Evolutionary conservation across 2,797 vertebrate species (phyloP), one percentile per base, ranked within the genome.

Genomic region (Hyperoplus immaculatus): DNA sequence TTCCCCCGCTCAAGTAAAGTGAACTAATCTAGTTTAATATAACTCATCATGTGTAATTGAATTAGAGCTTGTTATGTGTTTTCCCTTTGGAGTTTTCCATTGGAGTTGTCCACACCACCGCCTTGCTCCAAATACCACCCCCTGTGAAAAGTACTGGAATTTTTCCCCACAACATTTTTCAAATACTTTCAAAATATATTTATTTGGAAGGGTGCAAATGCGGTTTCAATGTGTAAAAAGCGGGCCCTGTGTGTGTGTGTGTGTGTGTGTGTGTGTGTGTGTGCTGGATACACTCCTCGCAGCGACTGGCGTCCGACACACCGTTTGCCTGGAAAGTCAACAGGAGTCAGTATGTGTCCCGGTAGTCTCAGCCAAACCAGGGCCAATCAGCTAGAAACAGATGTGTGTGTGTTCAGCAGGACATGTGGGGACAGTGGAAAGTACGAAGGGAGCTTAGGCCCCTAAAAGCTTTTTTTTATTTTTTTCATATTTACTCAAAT

Each of bases 351-450:
- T 72, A 47, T 80, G 29, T 2, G 86, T 92, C 87, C 81, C 85
- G 15, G 80, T 18, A 4, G 72, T 61, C 84, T 65, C 66, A 13
- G 88, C 89, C 90, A 90, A 88, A 89, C 82, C 87, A 82, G 87
- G 83, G 77, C 79, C 87, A 85, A 91, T 92, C 93, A 88, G 83
- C 87, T 29, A 88, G 73, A 92, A 92, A 92, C 92, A 94, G 88
- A 93, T 86, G 89, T 78, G 45, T 84, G 88, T 88, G 91, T 92
- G 88, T 93, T 87, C 81, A 87, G 84, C 82, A 70, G 83, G 79
- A 85, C 56, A 29, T 29, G 29, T 29, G 11, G 69, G 68, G 86
- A 91, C 83, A 65, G 80, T 72, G 84, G 89, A 87, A 90, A 92
- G 62, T 72, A 74, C 36, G 47, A 75, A 89, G 75, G 29, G 55